These are phyloP conservation scores for Ochropacha duplaris DNA, from an alignment of 2,888 invertebrate genomes.

Conservation along the genomic window DNA sequence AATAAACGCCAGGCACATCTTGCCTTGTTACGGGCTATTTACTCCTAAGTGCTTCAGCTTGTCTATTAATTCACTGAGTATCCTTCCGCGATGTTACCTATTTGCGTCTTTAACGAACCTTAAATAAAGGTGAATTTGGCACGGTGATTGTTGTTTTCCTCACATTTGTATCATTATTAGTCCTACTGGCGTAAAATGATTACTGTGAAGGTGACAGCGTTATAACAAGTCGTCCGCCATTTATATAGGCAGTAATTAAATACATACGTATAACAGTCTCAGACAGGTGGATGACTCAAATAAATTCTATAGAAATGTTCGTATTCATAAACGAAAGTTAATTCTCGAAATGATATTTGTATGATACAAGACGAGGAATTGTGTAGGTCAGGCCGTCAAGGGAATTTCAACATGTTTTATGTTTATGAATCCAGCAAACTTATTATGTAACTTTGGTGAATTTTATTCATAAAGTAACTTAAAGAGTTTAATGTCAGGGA, in stretches of 20 bases:
- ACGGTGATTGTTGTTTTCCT: not conserved
- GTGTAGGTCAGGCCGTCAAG: constrained; percentile 37
- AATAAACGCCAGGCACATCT: not conserved
- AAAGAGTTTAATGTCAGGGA: constrained; percentile 33
- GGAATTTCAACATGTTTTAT: constrained; percentile 55
- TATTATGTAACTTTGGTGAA: constrained; percentile 47
- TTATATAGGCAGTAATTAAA: not conserved
- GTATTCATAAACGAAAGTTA: constrained; percentile 46
- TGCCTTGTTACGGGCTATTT: not conserved
- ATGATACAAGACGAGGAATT: constrained; percentile 25
- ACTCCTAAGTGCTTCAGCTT: not conserved
- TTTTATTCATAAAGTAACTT: constrained; percentile 44
- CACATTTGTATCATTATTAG: not conserved
- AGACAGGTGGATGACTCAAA: constrained; percentile 32
- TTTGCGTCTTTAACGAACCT: not conserved
- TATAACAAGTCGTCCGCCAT: not conserved
- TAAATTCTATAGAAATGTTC: constrained; percentile 44
- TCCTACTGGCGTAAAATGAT: not conserved
- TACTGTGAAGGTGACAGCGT: not conserved
- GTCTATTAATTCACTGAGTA: not conserved
- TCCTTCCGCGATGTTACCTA: not conserved
- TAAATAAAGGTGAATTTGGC: not conserved
- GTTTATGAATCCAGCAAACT: constrained; percentile 52
- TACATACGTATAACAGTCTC: not conserved
- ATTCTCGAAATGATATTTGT: constrained; percentile 52